phyloP scores from a whole-genome alignment of 2,888 invertebrate genomes.

The Mantis religiosa region DNA sequence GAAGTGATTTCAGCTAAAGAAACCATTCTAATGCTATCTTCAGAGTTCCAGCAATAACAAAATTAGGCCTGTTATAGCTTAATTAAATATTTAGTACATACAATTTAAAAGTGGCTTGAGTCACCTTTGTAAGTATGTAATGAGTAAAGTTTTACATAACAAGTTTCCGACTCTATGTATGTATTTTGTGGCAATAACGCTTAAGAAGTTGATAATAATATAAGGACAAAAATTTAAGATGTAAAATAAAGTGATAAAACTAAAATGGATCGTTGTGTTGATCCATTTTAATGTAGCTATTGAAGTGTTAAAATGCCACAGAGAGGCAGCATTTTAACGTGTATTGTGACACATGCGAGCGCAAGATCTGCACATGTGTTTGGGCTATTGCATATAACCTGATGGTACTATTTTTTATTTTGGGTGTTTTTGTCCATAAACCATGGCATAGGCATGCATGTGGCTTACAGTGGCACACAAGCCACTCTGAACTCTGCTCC shows the following conservation, averaged over 20 bases:
- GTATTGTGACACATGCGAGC: not conserved
- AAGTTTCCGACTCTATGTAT: constrained; percentile 31
- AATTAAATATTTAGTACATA: constrained; percentile 16
- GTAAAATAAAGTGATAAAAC: not conserved
- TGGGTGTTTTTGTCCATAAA: not conserved
- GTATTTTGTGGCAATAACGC: constrained; percentile 10
- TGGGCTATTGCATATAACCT: not conserved
- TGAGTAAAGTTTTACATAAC: constrained; percentile 27
- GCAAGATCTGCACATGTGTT: not conserved
- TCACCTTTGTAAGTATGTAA: constrained; percentile 13
- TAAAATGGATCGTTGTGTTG: not conserved
- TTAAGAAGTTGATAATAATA: not conserved
- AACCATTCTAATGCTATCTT: not conserved
- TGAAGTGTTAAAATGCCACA: not conserved
- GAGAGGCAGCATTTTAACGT: not conserved
- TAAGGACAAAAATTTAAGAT: not conserved
- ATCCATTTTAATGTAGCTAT: not conserved
- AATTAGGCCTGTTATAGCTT: not conserved
- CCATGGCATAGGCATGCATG: not conserved
- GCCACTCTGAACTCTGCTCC: not conserved
- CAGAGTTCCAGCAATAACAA: not conserved
- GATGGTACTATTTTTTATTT: not conserved
- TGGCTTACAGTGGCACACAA: not conserved
- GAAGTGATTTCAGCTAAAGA: not conserved
- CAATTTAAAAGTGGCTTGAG: constrained; percentile 2